Evolutionary conservation across 1,140 invertebrate genomes (phyloP).

Genomic region (Dryas iulia): DNA sequence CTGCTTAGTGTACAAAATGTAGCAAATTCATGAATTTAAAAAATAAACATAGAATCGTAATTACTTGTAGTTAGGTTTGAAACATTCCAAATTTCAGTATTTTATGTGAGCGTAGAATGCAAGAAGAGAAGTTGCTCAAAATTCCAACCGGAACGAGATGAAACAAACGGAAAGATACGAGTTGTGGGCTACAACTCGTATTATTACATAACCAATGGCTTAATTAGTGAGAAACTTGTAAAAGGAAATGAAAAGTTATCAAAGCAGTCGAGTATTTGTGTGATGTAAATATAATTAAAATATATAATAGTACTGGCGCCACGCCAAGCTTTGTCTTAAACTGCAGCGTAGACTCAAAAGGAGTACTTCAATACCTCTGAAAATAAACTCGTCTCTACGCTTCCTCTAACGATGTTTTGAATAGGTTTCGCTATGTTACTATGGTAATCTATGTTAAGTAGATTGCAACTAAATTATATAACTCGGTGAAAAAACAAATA

Average conservation of each 20-base stretch:
- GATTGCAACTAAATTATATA: background rate
- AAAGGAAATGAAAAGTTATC: background rate
- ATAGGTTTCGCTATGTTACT: background rate
- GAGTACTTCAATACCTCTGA: slow-evolving; percentile 24
- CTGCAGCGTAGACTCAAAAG: slow-evolving; percentile 18
- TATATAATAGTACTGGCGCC: slow-evolving; percentile 21
- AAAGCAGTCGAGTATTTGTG: background rate
- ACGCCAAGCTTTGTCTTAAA: slow-evolving; percentile 23
- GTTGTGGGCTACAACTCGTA: no score
- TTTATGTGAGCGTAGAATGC: no score
- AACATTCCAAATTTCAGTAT: no score
- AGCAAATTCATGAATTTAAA: no score
- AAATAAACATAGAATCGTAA: no score
- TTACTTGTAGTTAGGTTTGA: no score
- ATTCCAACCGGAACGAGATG: no score
- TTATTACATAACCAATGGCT: background rate
- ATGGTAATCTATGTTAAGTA: slow-evolving; percentile 1
- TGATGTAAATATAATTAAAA: slow-evolving; percentile 30
- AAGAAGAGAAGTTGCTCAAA: no score
- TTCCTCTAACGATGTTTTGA: slow-evolving; percentile 16
- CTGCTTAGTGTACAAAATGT: no score
- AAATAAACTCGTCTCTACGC: slow-evolving; percentile 14
- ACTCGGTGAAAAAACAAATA: background rate
- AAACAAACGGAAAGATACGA: no score
- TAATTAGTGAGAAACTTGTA: background rate